These are phyloP conservation scores for Drosophila fuyamai DNA, from an alignment of 1,140 invertebrate species.

Conservation along the genomic window DNA sequence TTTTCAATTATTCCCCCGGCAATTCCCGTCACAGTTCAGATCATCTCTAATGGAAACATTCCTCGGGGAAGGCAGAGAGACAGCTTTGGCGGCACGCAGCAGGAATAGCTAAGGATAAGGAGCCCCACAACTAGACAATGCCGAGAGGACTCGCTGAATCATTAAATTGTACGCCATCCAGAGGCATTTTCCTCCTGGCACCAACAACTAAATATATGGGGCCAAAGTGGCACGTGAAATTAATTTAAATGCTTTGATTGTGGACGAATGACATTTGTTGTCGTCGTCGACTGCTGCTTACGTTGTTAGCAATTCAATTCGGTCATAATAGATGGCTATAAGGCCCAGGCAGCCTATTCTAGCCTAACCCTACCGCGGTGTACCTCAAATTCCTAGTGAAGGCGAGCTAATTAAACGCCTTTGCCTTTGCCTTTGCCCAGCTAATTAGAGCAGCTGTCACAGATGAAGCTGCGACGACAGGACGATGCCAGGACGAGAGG, in stretches of 20 bases:
- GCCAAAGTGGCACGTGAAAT: slow-evolving; percentile 60
- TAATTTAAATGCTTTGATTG: slow-evolving; percentile 69
- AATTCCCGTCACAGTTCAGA: slow-evolving; percentile 32
- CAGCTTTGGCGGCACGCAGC: slow-evolving; percentile 28
- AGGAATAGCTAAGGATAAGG: slow-evolving; percentile 50
- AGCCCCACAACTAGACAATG: slow-evolving; percentile 41
- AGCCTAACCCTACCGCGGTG: slow-evolving; percentile 61
- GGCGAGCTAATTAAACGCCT: slow-evolving; percentile 68
- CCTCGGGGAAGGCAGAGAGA: slow-evolving; percentile 1
- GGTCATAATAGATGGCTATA: slow-evolving; percentile 53
- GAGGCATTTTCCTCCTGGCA: background rate
- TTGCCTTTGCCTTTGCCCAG: slow-evolving; percentile 41
- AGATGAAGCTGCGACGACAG: slow-evolving; percentile 32
- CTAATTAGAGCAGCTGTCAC: slow-evolving; percentile 77
- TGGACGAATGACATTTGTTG: slow-evolving; percentile 42
- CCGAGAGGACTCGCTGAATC: slow-evolving; percentile 56
- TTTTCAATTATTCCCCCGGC: background rate
- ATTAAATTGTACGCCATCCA: slow-evolving; percentile 41
- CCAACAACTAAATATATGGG: slow-evolving; percentile 9
- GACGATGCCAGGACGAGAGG: slow-evolving; percentile 22
- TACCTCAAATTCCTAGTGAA: slow-evolving; percentile 57
- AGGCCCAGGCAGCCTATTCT: slow-evolving; percentile 54
- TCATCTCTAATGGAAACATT: slow-evolving; percentile 44
- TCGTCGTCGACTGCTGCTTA: slow-evolving; percentile 18
- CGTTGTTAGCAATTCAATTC: slow-evolving; percentile 64